These are phyloP conservation scores for Bellardia pandia DNA, from an alignment of 2,888 invertebrate species.

Conservation along the genomic window DNA sequence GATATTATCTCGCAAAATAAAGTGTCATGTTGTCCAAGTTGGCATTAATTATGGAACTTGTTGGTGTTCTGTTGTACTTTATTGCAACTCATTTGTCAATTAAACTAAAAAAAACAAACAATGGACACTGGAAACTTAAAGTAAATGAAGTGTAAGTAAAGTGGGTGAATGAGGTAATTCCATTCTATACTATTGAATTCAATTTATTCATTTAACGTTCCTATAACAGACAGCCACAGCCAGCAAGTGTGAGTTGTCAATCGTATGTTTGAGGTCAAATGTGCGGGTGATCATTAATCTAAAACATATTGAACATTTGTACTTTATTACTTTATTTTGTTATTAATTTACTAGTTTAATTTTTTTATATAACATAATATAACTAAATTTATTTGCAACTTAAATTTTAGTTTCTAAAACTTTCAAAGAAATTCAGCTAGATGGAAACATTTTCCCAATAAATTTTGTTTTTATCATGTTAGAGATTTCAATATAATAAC, in stretches of 20 bases:
- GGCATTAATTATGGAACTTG: constrained; percentile 56
- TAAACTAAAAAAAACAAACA: background rate
- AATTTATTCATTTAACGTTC: constrained; percentile 30
- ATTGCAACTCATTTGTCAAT: constrained; percentile 33
- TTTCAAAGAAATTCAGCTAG: constrained; percentile 32
- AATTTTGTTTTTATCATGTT: constrained; percentile 10
- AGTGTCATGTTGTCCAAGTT: constrained; percentile 50
- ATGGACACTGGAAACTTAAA: constrained; percentile 25
- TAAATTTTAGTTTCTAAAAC: background rate
- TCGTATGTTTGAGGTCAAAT: constrained; percentile 50
- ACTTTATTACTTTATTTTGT: constrained; percentile 7
- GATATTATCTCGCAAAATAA: constrained; percentile 24
- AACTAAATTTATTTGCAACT: background rate
- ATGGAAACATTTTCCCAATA: constrained; percentile 26
- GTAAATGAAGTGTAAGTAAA: constrained; percentile 17
- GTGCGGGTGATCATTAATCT: constrained; percentile 56
- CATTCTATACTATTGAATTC: constrained; percentile 10
- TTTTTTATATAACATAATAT: constrained; percentile 14
- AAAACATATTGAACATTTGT: constrained; percentile 48
- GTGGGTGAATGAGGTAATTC: constrained; percentile 38
- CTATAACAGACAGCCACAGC: background rate
- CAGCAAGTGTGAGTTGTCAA: background rate
- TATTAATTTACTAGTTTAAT: background rate
- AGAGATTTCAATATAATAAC: constrained; percentile 7
- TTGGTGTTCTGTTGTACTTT: constrained; percentile 10